Base-by-base conservation (phyloP, 1,140 invertebrate species). In the Drosophila serrata region DNA sequence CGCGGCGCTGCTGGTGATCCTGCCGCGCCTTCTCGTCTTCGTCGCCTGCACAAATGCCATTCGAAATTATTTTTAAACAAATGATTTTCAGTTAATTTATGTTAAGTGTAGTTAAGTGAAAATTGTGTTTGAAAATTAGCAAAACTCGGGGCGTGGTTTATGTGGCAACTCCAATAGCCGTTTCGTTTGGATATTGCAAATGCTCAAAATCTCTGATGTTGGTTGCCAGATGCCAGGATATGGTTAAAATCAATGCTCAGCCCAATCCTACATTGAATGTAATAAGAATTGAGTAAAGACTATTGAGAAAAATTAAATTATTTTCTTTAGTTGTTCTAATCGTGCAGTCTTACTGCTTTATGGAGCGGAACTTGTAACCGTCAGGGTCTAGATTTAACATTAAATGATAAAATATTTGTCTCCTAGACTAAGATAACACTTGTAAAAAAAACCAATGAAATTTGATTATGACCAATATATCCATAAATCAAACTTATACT, bases 41-140 rank as follows among this genome's bases (percentile, higher is more conserved):
- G 45, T 45, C 27, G 39, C 58, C 5, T 39, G 46, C 57, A 13
- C 58, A 43, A 79, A 82, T 79, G 82, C 69, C 64, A 79, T 82
- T 60, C 27, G 79, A 76, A 82, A 88, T 84, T 87, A 87, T 88
- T 80, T 87, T 88, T 77, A 82, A 82, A 77, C 80, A 88, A 88
- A 88, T 88, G 73, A 87, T 88, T 84, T 82, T 42, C 43, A 70
- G 80, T 77, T 88, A 88, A 87, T 87, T 88, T 88, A 87, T 87
- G 82, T 88, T 87, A 88, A 87, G 82, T 87, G 85, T 84, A 73
- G 84, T 80, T 84, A 82, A 84, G 80, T 77, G 82, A 87, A 87
- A 88, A 87, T 80, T 82, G 75, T 84, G 72, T 88, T 82, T 63
- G 51, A 61, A 82, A 79, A 82, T 88, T 87, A 82, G 79, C 72